Evolutionary conservation across 2,888 invertebrate species (phyloP).

Genomic region (Drosophila nr. perissopoda): DNA sequence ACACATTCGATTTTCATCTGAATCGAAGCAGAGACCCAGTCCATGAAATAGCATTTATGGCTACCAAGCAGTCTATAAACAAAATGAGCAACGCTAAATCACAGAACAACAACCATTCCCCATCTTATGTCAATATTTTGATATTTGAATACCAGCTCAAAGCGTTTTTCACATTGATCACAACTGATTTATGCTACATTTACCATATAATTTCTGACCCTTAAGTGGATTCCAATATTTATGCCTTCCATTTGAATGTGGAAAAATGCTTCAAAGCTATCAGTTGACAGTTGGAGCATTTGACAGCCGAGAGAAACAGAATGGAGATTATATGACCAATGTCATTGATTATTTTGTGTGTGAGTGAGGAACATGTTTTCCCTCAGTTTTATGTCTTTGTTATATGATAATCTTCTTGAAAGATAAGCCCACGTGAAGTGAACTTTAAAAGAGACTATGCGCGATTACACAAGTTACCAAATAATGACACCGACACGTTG

Average conservation of each 20-base stretch:
- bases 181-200: constrained; percentile 34
- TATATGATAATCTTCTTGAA: not conserved
- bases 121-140: not conserved
- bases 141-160: not conserved
- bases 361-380: not conserved
- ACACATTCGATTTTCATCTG: constrained; percentile 1
- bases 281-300: not conserved
- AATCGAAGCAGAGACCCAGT: constrained; percentile 3
- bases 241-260: not conserved
- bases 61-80: not conserved
- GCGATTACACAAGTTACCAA: not conserved
- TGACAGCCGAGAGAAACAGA: not conserved
- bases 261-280: not conserved
- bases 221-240: constrained; percentile 48
- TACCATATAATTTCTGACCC: constrained; percentile 8
- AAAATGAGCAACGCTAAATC: constrained; percentile 45
- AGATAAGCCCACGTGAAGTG: not conserved
- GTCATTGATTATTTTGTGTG: not conserved
- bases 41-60: constrained; percentile 30
- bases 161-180: not conserved
- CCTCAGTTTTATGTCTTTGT: not conserved
- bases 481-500: not conserved
- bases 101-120: constrained; percentile 32
- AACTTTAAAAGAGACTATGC: not conserved
- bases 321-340: not conserved